A percentile compares a stretch with the other conserved stretches of the same genome.
phyloP scores from a whole-genome alignment of 2,797 vertebrate species.

The Rhabdomys pumilio region DNA sequence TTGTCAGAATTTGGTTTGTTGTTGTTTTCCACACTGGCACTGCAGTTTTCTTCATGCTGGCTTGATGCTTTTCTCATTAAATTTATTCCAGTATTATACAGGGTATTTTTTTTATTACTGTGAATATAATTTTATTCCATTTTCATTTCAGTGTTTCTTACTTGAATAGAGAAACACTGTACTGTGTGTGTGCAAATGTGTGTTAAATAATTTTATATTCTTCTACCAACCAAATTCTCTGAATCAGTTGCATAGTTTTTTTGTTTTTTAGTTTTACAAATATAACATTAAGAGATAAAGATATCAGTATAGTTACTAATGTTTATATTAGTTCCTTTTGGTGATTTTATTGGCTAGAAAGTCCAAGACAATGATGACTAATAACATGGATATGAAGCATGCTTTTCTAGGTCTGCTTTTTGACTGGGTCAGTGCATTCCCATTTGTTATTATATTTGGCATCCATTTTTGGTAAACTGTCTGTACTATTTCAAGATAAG shows the following conservation, averaged over 20 bases:
- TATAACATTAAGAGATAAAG: conserved; percentile 42
- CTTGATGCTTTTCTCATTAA: conserved; percentile 59
- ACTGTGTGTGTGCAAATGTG: neutral
- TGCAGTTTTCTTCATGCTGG: conserved; percentile 29
- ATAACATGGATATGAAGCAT: conserved; percentile 27
- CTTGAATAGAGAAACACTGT: conserved; percentile 50
- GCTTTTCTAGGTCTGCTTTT: conserved; percentile 55
- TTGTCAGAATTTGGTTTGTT: neutral
- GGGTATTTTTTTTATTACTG: conserved; percentile 43
- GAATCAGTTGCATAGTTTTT: conserved; percentile 51
- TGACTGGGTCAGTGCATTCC: conserved; percentile 59
- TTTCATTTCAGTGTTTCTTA: conserved; percentile 66
- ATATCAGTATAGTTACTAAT: conserved; percentile 63
- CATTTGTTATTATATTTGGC: conserved; percentile 59
- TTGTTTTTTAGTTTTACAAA: conserved; percentile 48
- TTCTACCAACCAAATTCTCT: conserved; percentile 41
- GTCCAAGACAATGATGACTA: conserved; percentile 30
- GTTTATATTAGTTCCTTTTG: conserved; percentile 38
- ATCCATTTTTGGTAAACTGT: conserved; percentile 54
- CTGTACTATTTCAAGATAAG: conserved; percentile 68
- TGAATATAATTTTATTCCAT: conserved; percentile 54
- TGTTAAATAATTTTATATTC: conserved; percentile 52
- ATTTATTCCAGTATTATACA: neutral
- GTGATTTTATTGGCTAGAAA: conserved; percentile 18
- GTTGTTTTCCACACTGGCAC: conserved; percentile 32